These are phyloP conservation scores for Actinernus sp. DNA, from an alignment of 92 coral and sea anemone species.

Conservation along the genomic window DNA sequence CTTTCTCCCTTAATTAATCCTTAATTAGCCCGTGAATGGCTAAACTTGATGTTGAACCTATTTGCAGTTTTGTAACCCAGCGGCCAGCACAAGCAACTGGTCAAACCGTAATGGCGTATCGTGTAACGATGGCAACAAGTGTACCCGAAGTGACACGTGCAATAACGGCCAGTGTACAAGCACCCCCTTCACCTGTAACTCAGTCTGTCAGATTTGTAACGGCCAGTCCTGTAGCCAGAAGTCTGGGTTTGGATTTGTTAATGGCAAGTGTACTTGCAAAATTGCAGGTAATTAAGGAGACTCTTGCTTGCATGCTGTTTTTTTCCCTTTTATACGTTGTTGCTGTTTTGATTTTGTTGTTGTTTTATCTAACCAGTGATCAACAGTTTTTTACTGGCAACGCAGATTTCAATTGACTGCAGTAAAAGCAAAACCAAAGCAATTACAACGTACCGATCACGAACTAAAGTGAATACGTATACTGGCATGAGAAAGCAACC, in stretches of 20 bases:
- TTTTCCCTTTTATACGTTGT: too few species aligned
- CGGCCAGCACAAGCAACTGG: constrained; percentile 68
- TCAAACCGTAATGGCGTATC: constrained; percentile 65
- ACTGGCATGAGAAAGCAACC: too few species aligned
- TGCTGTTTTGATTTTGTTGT: too few species aligned
- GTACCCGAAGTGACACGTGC: constrained; percentile 89
- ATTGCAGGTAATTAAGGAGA: constrained; percentile 55
- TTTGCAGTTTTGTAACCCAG: constrained; percentile 79
- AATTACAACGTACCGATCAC: too few species aligned
- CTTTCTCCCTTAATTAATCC: too few species aligned
- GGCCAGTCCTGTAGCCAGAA: constrained; percentile 74
- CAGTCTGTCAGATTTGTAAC: constrained; percentile 80
- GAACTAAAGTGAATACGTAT: too few species aligned
- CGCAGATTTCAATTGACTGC: too few species aligned
- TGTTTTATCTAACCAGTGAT: too few species aligned
- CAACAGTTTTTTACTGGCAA: too few species aligned
- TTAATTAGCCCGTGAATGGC: too few species aligned
- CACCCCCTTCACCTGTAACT: constrained; percentile 71
- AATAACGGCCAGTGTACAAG: constrained; percentile 74
- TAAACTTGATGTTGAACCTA: too few species aligned
- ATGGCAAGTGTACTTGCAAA: constrained; percentile 81
- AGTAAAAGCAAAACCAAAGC: too few species aligned
- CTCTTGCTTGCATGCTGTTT: background rate
- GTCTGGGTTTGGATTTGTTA: constrained; percentile 77
- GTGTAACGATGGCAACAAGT: constrained; percentile 78